Evolutionary conservation across 1,140 invertebrate genomes (phyloP).

Genomic region (Magallana ariakensis): DNA sequence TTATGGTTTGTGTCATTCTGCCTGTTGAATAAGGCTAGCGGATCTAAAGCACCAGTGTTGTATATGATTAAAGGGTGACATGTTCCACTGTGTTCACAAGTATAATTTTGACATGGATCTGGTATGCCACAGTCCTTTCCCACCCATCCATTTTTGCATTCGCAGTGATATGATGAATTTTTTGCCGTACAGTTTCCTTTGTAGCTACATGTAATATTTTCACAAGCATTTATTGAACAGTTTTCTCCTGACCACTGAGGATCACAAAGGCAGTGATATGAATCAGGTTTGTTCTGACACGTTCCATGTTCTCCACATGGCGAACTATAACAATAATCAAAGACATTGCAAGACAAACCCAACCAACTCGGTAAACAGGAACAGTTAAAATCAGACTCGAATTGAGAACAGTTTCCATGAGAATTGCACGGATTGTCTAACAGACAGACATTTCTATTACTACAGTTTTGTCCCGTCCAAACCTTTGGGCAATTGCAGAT

Average conservation of each 20-base stretch:
- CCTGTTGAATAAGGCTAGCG: neutral
- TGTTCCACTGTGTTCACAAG: slow-evolving; percentile 47
- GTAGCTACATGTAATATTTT: slow-evolving; percentile 38
- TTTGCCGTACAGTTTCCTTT: neutral
- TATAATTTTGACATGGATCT: neutral
- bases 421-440: slow-evolving; percentile 36
- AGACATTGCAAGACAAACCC: slow-evolving; percentile 43
- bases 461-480: slow-evolving; percentile 39
- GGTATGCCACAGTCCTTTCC: neutral
- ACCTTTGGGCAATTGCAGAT: slow-evolving; percentile 38
- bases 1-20: neutral
- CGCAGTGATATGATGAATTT: neutral
- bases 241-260: neutral
- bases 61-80: slow-evolving; percentile 2
- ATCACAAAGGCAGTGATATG: neutral
- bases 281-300: neutral
- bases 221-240: slow-evolving; percentile 42
- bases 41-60: neutral
- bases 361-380: slow-evolving; percentile 38
- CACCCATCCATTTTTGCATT: neutral
- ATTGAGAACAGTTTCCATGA: slow-evolving; percentile 48
- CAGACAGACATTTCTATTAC: slow-evolving; percentile 44
- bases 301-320: slow-evolving; percentile 7
- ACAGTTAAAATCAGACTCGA: slow-evolving; percentile 34
- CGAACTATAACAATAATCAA: neutral